Evolutionary conservation across 2,797 vertebrate genomes (phyloP), one percentile per base, ranked within the genome.

Genomic region (Pangasius djambal): DNA sequence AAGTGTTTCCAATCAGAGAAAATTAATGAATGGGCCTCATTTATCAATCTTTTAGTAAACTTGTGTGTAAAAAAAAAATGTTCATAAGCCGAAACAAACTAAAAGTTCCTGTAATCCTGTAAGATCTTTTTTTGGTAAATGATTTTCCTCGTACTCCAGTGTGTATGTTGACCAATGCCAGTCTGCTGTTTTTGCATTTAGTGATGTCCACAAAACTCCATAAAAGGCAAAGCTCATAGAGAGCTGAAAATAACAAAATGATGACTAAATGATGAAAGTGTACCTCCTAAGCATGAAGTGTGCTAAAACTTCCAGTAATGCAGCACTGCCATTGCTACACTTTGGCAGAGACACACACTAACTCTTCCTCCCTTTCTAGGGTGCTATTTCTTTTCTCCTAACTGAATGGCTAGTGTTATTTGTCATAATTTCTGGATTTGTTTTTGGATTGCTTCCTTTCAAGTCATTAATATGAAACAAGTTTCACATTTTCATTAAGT

Each of bases 1-100:
- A 37, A 63, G 5, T 28, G 48, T 25, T 65, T 77, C 18, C 18
- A 52, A n/a, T 63, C 13, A 1, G 22, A 75, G 18, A 48, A 20
- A 69, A 37, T 69, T 13, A 7, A 50, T n/a, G 25, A 34, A 12
- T 85, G 83, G 83, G 83, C n/a, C 65, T 70, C 65, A 85, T 85
- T 85, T 52, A 69, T 85, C 83, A 85, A 16, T 37, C 9, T 55
- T 55, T 31, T 31, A 69, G 63, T 52, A 31, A 61, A 61, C 28
- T 31, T 31, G 22, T 40, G 22, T 63, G 40, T 44, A 18, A 18
- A 3, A 18, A 18, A 3, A 50, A 48, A 31, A 16, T 50, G 10
- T 44, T n/a, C 8, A 50, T n/a, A 16, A 28, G 4, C 4, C 44
- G 52, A 34, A 84, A 48, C 40, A 48, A 48, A 28, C 2, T 18